Evolutionary conservation across 1,140 invertebrate species (phyloP), one percentile per base, ranked within the genome.

Genomic region (Drosophila bocqueti): DNA sequence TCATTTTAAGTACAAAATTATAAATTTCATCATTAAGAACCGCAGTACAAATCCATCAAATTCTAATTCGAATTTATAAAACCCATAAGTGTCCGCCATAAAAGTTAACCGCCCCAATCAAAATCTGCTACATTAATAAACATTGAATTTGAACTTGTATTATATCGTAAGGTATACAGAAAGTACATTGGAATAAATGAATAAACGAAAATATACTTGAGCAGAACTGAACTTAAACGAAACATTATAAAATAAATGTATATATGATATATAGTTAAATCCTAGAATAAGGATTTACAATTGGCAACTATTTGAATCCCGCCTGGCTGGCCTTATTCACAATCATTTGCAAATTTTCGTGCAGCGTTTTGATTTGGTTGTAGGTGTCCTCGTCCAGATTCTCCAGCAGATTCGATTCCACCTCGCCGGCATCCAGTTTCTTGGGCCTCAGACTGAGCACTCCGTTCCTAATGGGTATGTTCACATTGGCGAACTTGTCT

Each of bases 401-500:
- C 4, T 92, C 76, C 5, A 93, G 43, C 4, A 93, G 69, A 66
- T 93, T 85, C 15, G 77, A 36, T 29, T 92, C 74, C 0, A 93
- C 34, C 43, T 87, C 81, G 8, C 26, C 67, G 4, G 74, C 74
- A 31, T 61, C 58, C 8, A 93, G 58, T 54, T 82, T 84, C 54
- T 84, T 89, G 24, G 92, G 92, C 4, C 91, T 81, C 64, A 93
- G 59, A 13, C 83, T 93, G 4, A 93, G 64, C 3, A 93, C 81
- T n/a, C 95, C 95, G 91, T 95, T 93, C 4, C 84, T 45, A 13
- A 95, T 76, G 21, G 95, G 95, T 42, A 95, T 95, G 91, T 94
- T 95, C 5, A 95, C 93, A 82, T 95, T 95, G 3, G 94, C 94
- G 63, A 91, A 93, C 29, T 90, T 92, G 62, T 95, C 94, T 8